Base-by-base conservation (phyloP, 1,140 invertebrate species). In the Drosophila punjabiensis region DNA sequence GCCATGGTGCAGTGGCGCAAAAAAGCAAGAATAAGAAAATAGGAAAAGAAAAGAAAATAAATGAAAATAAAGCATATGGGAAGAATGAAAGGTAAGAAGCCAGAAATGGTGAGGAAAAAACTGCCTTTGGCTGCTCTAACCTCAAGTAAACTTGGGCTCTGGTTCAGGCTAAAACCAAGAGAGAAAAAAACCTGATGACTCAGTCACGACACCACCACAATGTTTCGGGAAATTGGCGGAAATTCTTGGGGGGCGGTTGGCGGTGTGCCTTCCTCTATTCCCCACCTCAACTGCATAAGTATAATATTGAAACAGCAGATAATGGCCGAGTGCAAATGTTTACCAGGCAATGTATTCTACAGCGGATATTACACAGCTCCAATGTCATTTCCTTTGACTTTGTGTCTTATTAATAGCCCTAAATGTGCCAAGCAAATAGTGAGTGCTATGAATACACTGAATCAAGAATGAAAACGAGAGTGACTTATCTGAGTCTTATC, bases 121-220 rank as follows among this genome's bases (percentile, higher is more conserved):
- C 65, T 52, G 50, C 63, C 80, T 68, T 66, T 75, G 52, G 71
- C 68, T 71, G 58, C 64, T 56, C 53, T 84, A 88, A 89, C 78
- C 78, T 84, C 77, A 85, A 79, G 82, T 82, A 62, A 75, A 79
- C 82, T 61, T 78, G 53, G 61, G 39, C 67, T 53, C 53, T 33
- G 62, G 64, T 67, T 88, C 58, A 65, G 50, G 80, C 74, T 52
- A 75, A 75, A 66, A 37, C 33, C 55, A 18, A 39, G 63, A 45
- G 67, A 37, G 11, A 53, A 80, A 70, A n/a, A 84, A 81, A 77
- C 59, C 76, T 80, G 63, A 87, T 86, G 83, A 88, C 68, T 88
- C 77, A 88, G 81, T 88, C 77, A 79, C 76, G 69, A 74, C 53
- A 82, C 78, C 55, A 75, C 61, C 55, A 75, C 61, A 47, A 62